Conservation (phyloP, 1,140 invertebrate genomes). For the Meloidogyne chitwoodi region DNA sequence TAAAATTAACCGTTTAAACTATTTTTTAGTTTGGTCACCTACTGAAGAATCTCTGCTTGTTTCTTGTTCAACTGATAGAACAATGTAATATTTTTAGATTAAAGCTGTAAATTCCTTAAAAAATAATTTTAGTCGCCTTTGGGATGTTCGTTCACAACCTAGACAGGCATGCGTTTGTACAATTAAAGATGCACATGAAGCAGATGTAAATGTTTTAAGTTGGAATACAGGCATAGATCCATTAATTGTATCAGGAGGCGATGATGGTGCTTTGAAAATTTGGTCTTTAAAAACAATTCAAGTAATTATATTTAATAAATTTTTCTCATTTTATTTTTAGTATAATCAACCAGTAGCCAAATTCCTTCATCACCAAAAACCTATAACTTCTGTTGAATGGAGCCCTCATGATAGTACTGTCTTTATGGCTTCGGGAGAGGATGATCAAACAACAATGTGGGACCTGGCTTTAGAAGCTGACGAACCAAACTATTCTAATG, state of each 20-base stretch:
- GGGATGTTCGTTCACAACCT: conserved; percentile 69
- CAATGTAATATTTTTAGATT: conserved; percentile 23
- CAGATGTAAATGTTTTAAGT: conserved; percentile 92
- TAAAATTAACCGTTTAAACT: neutral
- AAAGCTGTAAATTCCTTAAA: too few relatives aligned
- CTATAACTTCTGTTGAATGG: conserved; percentile 95
- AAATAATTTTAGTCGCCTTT: conserved; percentile 36
- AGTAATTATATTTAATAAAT: conserved; percentile 52
- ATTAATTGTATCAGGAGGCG: conserved; percentile 85
- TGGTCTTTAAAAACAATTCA: conserved; percentile 91
- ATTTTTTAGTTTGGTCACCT: conserved; percentile 84
- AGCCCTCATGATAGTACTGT: conserved; percentile 84
- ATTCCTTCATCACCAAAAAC: conserved; percentile 85
- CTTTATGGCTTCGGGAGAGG: conserved; percentile 84
- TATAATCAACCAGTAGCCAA: conserved; percentile 73
- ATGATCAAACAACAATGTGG: conserved; percentile 95
- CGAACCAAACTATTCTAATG: neutral
- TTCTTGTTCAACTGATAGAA: conserved; percentile 48
- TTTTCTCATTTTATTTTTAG: conserved; percentile 22
- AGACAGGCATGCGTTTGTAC: conserved; percentile 86
- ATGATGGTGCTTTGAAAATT: conserved; percentile 86
- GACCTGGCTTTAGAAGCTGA: conserved; percentile 80
- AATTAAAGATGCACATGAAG: conserved; percentile 77
- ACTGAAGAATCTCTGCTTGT: conserved; percentile 76
- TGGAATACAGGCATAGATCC: conserved; percentile 86